phyloP scores from a whole-genome alignment of 2,797 vertebrate species.

The Anabas testudineus region DNA sequence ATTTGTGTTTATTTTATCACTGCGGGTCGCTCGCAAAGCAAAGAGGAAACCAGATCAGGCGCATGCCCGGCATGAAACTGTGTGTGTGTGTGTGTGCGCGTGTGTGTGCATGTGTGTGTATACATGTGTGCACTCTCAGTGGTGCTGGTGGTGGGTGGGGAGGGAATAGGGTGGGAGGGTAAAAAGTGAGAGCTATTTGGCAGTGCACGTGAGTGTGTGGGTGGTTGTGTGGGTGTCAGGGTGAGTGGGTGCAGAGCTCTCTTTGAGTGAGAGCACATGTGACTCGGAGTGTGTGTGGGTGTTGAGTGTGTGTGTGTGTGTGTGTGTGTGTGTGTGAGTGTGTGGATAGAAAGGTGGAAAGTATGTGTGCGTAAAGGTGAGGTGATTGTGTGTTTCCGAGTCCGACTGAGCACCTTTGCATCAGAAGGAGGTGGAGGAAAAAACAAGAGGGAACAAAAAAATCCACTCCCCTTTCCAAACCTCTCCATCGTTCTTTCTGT shows the following conservation, averaged over 20 bases:
- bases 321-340: constrained; percentile 42
- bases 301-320: constrained; percentile 51
- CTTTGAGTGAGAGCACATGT: constrained; percentile 82
- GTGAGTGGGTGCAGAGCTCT: constrained; percentile 83
- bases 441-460: background rate
- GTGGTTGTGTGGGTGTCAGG: constrained; percentile 83
- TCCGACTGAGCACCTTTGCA: constrained; percentile 55
- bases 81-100: constrained; percentile 42
- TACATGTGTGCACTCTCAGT: constrained; percentile 42
- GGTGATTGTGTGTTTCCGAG: constrained; percentile 62
- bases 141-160: constrained; percentile 54
- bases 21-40: constrained; percentile 71
- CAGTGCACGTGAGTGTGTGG: constrained; percentile 83
- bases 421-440: constrained; percentile 25
- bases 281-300: constrained; percentile 71
- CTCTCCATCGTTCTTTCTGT: constrained; percentile 53
- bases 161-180: constrained; percentile 62
- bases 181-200: constrained; percentile 78
- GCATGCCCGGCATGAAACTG: constrained; percentile 59
- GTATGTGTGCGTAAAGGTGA: constrained; percentile 65
- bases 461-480: constrained; percentile 36
- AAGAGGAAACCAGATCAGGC: constrained; percentile 81
- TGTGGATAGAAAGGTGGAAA: constrained; percentile 61
- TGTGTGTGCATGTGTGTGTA: constrained; percentile 41
- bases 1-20: constrained; percentile 85